Evolutionary conservation across 1,140 invertebrate genomes (phyloP), one percentile per base, ranked within the genome.

Genomic region (Monochamus saltuarius): DNA sequence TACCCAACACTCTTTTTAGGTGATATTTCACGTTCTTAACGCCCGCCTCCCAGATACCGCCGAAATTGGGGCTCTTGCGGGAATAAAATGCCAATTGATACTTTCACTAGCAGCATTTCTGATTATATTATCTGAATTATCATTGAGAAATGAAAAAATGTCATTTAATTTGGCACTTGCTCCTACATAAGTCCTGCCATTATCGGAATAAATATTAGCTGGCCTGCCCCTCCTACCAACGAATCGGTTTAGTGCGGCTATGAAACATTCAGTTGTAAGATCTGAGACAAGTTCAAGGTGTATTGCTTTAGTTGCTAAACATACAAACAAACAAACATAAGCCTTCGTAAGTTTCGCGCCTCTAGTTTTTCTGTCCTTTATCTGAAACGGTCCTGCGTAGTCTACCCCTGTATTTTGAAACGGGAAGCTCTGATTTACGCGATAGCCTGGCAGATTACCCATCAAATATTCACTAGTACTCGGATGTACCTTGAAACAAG

Each of bases 61-160:
- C 65, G n/a, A 60, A 17, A 63, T 69, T 36, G 65, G 65, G 7
- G 64, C 47, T 36, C 22, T 29, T 29, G 22, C 22, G 22, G 22
- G 55, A 13, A 6, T 59, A n/a, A 67, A 67, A 17, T 58, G 42
- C 65, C 65, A 67, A 8, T 34, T 45, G 17, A 75, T 80, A 65
- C 80, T 78, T 64, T 74, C 76, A n/a, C 75, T 14, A 10, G 9
- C 2, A 36, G 36, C 0, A 43, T 29, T 22, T 34, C n/a, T 34
- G 13, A 75, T 75, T 22, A 76, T 75, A 53, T 80, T 75, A 64
- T 77, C 69, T 7, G 73, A 69, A 11, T 75, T 70, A 6, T 40
- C 13, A 34, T 77, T 70, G 1, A 76, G 73, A 51, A 74, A 74
- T 54, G 78, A 76, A 10, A 73, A 45, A 73, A 75, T 29, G 2